Conservation (phyloP, 2,888 invertebrate genomes). For the Protonemura montana region DNA sequence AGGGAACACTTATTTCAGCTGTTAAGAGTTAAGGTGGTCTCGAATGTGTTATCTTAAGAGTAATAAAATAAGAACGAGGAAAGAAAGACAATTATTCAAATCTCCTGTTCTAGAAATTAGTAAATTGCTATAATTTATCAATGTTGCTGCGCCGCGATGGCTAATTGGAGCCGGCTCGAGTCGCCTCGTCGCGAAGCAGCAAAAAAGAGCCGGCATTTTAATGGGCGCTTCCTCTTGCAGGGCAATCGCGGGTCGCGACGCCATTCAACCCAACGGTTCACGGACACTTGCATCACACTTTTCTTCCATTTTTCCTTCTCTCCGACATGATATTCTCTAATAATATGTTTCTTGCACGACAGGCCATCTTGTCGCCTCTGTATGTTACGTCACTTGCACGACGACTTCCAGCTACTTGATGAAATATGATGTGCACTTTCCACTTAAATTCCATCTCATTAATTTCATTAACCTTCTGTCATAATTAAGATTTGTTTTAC, state of each 20-base stretch:
- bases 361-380: not conserved
- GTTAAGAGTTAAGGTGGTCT: constrained; percentile 32
- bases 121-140: constrained; percentile 28
- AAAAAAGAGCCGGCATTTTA: not conserved
- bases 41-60: constrained; percentile 23
- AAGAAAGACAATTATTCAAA: constrained; percentile 22
- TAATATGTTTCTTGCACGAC: not conserved
- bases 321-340: not conserved
- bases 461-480: constrained; percentile 43
- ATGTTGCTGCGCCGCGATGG: not conserved
- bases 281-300: not conserved
- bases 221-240: not conserved
- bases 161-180: not conserved
- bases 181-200: not conserved
- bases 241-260: not conserved
- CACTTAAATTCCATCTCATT: constrained; percentile 33
- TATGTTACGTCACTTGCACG: not conserved
- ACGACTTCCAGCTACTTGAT: not conserved
- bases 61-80: constrained; percentile 4
- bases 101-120: constrained; percentile 4
- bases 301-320: not conserved
- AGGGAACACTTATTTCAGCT: not conserved
- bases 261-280: not conserved
- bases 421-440: not conserved
- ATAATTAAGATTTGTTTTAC: constrained; percentile 45